Percentiles rank a stretch among this genome's conserved stretches.
phyloP scores from a whole-genome alignment of 1,140 invertebrate species.

The Pseudomyrmex concolor region DNA sequence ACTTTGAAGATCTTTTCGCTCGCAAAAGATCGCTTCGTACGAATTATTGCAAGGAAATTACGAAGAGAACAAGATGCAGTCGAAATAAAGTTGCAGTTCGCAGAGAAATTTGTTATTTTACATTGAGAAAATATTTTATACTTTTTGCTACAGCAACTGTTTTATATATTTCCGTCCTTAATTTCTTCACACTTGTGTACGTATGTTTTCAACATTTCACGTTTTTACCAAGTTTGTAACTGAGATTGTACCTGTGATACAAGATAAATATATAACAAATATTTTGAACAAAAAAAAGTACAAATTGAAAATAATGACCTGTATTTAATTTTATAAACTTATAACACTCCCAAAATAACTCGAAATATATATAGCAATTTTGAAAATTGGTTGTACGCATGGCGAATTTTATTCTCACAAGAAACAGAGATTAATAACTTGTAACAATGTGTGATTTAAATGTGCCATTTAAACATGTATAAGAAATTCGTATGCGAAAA shows the following conservation, averaged over 20 bases:
- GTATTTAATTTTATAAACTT: background rate
- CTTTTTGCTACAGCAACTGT: too few species aligned
- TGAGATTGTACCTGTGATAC: slow-evolving; percentile 41
- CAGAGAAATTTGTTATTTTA: background rate
- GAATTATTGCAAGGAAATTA: background rate
- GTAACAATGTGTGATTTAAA: slow-evolving; percentile 3
- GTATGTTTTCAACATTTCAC: background rate
- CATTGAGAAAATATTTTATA: background rate
- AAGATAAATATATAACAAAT: slow-evolving; percentile 43
- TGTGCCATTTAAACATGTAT: background rate
- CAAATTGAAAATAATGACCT: too few species aligned
- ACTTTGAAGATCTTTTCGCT: background rate
- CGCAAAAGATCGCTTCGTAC: background rate
- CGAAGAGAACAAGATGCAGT: background rate
- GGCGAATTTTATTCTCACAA: background rate
- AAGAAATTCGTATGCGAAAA: background rate
- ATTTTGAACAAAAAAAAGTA: background rate
- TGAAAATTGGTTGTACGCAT: background rate
- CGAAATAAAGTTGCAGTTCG: background rate
- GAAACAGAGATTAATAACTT: background rate
- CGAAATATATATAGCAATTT: slow-evolving; percentile 1
- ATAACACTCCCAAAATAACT: background rate
- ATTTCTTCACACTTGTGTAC: slow-evolving; percentile 1
- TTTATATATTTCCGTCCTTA: background rate
- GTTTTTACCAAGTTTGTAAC: background rate